phyloP scores from a whole-genome alignment of 2,113 vertebrate genomes.

The Laterallus jamaicensis region DNA sequence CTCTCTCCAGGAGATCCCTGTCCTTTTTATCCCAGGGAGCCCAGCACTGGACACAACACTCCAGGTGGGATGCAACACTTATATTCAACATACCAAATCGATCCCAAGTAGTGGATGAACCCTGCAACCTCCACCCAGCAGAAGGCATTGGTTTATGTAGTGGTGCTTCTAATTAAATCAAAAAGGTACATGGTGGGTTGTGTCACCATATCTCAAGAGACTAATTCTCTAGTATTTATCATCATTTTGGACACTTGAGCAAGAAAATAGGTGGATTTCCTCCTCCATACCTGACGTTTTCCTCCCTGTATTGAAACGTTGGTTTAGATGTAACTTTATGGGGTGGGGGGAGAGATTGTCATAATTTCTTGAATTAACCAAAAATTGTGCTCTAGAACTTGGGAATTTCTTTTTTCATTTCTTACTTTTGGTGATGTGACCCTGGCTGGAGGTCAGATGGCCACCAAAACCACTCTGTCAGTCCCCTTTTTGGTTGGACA shows the following conservation, averaged over 20 bases:
- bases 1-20: too few relatives aligned
- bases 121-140: accelerated
- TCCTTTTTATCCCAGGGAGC: too few relatives aligned
- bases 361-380: not conserved
- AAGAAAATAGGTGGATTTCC: not conserved
- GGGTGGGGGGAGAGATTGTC: not conserved
- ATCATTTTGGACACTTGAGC: not conserved
- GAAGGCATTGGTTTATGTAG: not conserved
- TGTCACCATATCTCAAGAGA: not conserved
- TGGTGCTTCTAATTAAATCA: not conserved
- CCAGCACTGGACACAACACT: too few relatives aligned
- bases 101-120: not conserved
- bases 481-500: too few relatives aligned
- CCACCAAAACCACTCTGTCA: too few relatives aligned
- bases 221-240: not conserved
- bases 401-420: not conserved
- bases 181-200: too few relatives aligned
- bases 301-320: not conserved
- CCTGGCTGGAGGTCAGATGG: too few relatives aligned
- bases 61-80: not conserved
- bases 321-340: not conserved
- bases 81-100: not conserved
- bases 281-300: not conserved
- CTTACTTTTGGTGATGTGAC: not conserved
- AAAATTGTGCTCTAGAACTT: not conserved